Conservation (phyloP, 2,797 vertebrate genomes). For the Sebastes cheni region DNA sequence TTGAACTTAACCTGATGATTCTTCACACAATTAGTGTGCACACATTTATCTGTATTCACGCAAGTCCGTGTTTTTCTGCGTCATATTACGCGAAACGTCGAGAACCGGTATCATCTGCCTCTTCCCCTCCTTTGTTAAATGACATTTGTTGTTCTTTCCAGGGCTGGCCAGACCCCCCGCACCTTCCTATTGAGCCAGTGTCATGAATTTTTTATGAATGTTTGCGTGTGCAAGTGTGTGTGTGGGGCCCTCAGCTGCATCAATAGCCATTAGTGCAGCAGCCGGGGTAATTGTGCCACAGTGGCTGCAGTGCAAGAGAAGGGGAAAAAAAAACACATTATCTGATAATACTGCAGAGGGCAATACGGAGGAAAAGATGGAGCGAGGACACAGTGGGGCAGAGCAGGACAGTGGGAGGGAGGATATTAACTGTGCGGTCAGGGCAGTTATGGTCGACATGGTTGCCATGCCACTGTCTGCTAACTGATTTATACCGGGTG, state of each 20-base stretch:
- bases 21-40: not conserved
- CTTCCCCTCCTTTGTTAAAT: slow-evolving; percentile 53
- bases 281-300: slow-evolving; percentile 79
- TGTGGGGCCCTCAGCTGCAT: slow-evolving; percentile 63
- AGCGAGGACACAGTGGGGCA: slow-evolving; percentile 43
- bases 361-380: slow-evolving; percentile 60
- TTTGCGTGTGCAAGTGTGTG: slow-evolving; percentile 7
- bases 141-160: slow-evolving; percentile 73
- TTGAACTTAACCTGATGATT: not conserved
- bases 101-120: slow-evolving; percentile 39
- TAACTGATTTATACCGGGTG: slow-evolving; percentile 38
- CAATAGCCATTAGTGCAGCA: slow-evolving; percentile 83
- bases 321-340: slow-evolving; percentile 50
- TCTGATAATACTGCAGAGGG: slow-evolving; percentile 78
- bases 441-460: slow-evolving; percentile 33
- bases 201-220: slow-evolving; percentile 82
- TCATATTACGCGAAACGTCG: not conserved
- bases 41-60: not conserved
- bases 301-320: slow-evolving; percentile 72
- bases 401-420: slow-evolving; percentile 39
- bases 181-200: slow-evolving; percentile 72
- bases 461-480: slow-evolving; percentile 39
- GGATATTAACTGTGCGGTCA: slow-evolving; percentile 43
- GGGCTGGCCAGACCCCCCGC: slow-evolving; percentile 62
- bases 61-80: not conserved